Base-by-base conservation (phyloP, 2,797 vertebrate species). In the Sus cebifrons region DNA sequence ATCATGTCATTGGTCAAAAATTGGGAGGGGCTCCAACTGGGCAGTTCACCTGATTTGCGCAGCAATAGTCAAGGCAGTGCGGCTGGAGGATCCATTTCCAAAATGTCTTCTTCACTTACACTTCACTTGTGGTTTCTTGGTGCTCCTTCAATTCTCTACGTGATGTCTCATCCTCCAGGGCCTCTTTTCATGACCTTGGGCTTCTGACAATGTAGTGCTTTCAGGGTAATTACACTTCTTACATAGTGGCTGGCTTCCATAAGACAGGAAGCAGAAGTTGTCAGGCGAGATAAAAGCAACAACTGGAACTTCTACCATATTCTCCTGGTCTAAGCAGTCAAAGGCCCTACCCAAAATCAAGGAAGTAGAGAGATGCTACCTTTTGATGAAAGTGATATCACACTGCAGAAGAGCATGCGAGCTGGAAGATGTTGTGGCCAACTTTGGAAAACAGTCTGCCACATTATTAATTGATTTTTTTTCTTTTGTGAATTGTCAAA, bases 381-480 rank as follows among this genome's bases (percentile, higher is more conserved):
- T 67, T 74, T 2, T 81, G 52, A 88, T 27, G 18, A 81, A 7
- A 81, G n/a, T 71, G 27, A 73, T 32, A 73, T 74, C 70, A 83
- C 67, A 40, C 0, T 87, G 49, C 14, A 74, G 32, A 93, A 86
- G 6, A 62, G n/a, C 71, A 86, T 10, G 15, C 23, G 21, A 89
- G 21, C 62, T 74, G 27, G 36, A 40, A 82, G 36, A 27, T 10
- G 36, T 0, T 74, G 15, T 60, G 29, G 44, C 40, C 27, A 91
- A 85, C 40, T 95, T 64, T 68, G 79, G 62, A 64, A 95, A 94
- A 89, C 29, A 91, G 78, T 88, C 62, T 83, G 32, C 18, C 65
- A 86, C 12, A 52, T 91, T 73, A 62, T 29, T 60, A 25, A 86
- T 0, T 40, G 25, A 25, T 10, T 77, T 88, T 44, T 74, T 84